These are phyloP conservation scores for Monoplex corrugatus DNA, from an alignment of 2,888 invertebrate genomes.

Conservation along the genomic window DNA sequence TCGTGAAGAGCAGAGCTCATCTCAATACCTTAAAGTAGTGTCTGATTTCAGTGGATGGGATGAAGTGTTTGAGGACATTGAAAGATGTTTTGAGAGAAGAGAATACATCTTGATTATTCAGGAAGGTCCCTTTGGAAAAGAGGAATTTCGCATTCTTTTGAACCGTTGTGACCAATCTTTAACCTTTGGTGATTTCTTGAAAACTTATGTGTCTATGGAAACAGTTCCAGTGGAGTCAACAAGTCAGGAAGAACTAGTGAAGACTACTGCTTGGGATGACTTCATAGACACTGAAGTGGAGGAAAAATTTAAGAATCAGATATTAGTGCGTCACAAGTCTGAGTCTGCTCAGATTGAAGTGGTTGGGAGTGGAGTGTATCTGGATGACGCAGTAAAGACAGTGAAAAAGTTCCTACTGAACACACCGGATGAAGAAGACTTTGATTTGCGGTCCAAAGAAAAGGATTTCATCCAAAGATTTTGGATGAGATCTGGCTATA, in stretches of 20 bases:
- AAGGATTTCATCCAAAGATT: background rate
- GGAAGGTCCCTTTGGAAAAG: background rate
- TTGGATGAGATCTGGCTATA: background rate
- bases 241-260: background rate
- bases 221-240: constrained; percentile 4
- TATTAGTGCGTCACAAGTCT: background rate
- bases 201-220: background rate
- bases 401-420: constrained; percentile 34
- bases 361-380: background rate
- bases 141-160: constrained; percentile 34
- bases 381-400: background rate
- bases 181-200: constrained; percentile 35
- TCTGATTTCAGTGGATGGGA: constrained; percentile 35
- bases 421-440: background rate
- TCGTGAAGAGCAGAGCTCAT: background rate
- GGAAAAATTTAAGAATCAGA: background rate
- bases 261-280: constrained; percentile 14
- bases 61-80: background rate
- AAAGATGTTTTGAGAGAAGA: background rate
- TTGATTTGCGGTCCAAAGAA: background rate
- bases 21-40: background rate
- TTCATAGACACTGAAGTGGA: constrained; percentile 23
- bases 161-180: background rate
- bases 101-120: background rate
- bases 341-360: background rate